Base-by-base conservation (phyloP, 1,140 invertebrate species). In the Agraylea sexmaculata region DNA sequence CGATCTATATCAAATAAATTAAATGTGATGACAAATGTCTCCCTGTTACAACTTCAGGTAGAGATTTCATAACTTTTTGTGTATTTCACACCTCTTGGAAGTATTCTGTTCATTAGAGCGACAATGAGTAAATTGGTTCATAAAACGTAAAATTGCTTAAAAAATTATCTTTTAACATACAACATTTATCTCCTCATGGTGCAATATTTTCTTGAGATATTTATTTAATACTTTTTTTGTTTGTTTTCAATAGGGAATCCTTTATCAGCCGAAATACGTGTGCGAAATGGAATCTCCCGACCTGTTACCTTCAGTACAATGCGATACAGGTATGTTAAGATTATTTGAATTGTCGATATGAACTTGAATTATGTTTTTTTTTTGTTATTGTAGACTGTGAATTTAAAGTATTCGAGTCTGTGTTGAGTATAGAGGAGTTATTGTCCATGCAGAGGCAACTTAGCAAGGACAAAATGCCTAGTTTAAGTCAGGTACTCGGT, bases 261-360 rank as follows among this genome's bases (percentile, higher is more conserved):
- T 37, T 42, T 12, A 34, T 42, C 38, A 42, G 46, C 41, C 34
- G 30, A 30, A 27, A 31, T 30, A 28, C 33, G 27, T 19, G 34
- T 25, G 21, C 30, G 43, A 45, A 42, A 49, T 49, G 46, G 46
- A 49, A 49, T 49, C 46, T 49, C 46, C 37, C 30, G 29, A 44
- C 28, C 35, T 27, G 38, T 47, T 37, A 43, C 46, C 45, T 43
- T 36, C 41, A 40, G 42, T 47, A 43, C 46, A 37, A 43, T 43
- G 46, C 46, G 37, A 43, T 40, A 47, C 37, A 43, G 42, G 41
- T 47, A 21, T 35, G 33, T 27, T 11, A 2, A 7, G n/a, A 7
- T 25, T 25, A 7, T n/a, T n/a, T n/a, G n/a, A n/a, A n/a, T n/a
- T 18, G 16, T 18, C 29, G 12, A 11, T 13, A 11, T 5, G 8